Conservation (phyloP, 2,797 vertebrate genomes). For the Scolopax bukidnonensis region DNA sequence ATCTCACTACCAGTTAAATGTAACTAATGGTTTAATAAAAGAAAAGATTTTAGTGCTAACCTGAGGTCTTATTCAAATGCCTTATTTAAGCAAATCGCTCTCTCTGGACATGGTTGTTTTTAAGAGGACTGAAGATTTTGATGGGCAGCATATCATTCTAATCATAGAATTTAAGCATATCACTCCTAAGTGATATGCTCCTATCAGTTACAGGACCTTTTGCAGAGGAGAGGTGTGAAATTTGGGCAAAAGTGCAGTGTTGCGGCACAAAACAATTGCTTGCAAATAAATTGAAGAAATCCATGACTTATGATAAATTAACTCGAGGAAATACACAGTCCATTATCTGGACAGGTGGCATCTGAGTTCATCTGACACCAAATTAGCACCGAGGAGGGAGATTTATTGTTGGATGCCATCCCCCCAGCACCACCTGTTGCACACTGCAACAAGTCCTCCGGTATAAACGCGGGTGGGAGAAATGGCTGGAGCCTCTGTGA, state of each 20-base stretch:
- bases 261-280: background rate
- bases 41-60: background rate
- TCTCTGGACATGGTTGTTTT: background rate
- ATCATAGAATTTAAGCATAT: too few species aligned
- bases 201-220: background rate
- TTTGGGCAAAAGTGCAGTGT: rapidly evolving
- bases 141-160: background rate
- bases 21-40: background rate
- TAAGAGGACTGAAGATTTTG: background rate
- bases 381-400: slow-evolving; percentile 45
- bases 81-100: background rate
- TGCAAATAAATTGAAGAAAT: background rate
- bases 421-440: slow-evolving; percentile 41
- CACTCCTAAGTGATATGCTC: background rate
- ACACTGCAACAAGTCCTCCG: background rate
- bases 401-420: slow-evolving; percentile 39
- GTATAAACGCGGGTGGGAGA: background rate
- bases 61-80: background rate
- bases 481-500: background rate
- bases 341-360: slow-evolving; percentile 67
- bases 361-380: slow-evolving; percentile 46
- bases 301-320: background rate
- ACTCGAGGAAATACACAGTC: slow-evolving; percentile 38
- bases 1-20: background rate
- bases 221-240: background rate